phyloP scores from a whole-genome alignment of 2,888 invertebrate genomes.

The Drosophila meridionalis region DNA sequence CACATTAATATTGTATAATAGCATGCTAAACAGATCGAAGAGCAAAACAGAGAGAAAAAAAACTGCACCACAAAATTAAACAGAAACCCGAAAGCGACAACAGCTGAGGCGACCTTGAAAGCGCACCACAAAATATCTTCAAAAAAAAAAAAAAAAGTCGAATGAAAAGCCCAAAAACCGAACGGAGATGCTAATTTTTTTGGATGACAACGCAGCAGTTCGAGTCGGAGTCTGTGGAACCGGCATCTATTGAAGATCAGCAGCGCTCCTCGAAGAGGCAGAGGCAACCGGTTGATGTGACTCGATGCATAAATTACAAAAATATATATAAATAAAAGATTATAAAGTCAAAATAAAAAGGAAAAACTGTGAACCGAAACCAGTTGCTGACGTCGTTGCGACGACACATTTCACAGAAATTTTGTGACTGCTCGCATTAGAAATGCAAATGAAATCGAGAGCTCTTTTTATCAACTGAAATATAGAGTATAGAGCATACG shows the following conservation, averaged over 20 bases:
- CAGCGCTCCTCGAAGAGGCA: conserved; percentile 25
- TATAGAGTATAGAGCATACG: not conserved
- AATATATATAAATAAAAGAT: conserved; percentile 21
- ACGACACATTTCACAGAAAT: conserved; percentile 56
- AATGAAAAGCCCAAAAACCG: conserved; percentile 55
- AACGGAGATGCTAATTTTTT: conserved; percentile 76
- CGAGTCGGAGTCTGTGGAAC: conserved; percentile 33
- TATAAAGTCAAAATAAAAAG: conserved; percentile 37
- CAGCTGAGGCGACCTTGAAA: conserved; percentile 66
- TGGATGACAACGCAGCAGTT: conserved; percentile 58
- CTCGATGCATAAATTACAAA: conserved; percentile 54
- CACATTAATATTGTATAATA: conserved; percentile 40
- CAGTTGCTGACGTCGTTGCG: conserved; percentile 67
- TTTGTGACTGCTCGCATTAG: conserved; percentile 46
- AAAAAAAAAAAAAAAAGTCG: conserved; percentile 49
- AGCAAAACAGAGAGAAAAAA: conserved; percentile 30
- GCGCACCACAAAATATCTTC: conserved; percentile 43
- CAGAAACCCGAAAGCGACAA: conserved; percentile 38
- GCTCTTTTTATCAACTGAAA: conserved; percentile 23
- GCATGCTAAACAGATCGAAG: conserved; percentile 27
- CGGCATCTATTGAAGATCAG: conserved; percentile 51
- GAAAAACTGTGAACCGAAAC: conserved; percentile 55
- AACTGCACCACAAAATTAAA: conserved; percentile 42
- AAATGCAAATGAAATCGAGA: conserved; percentile 80
- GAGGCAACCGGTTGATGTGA: conserved; percentile 63